Conservation (phyloP, 2,797 vertebrate species). For the Zenarchopterus dispar region DNA sequence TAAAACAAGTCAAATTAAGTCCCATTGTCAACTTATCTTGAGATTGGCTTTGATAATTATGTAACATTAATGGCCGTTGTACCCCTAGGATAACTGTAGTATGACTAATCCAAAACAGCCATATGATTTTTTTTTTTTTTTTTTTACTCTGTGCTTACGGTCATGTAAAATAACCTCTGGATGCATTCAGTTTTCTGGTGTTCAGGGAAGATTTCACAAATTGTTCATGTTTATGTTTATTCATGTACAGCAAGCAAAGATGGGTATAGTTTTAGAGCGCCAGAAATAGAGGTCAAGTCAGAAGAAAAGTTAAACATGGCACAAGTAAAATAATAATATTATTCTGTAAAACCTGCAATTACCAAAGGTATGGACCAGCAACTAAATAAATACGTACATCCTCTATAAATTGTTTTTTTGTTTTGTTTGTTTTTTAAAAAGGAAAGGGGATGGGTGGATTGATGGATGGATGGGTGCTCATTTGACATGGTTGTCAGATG, state of each 20-base stretch:
- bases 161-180: constrained; percentile 8
- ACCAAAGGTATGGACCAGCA: too few species aligned
- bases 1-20: constrained; percentile 34
- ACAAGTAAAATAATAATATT: too few species aligned
- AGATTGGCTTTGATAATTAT: constrained; percentile 32
- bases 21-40: constrained; percentile 29
- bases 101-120: constrained; percentile 28
- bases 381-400: too few species aligned
- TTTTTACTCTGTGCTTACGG: constrained; percentile 16
- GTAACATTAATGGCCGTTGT: constrained; percentile 19
- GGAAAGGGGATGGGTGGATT: too few species aligned
- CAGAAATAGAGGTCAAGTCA: background rate
- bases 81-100: constrained; percentile 13
- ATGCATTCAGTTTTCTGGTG: background rate
- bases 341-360: too few species aligned
- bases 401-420: too few species aligned
- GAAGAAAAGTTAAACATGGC: too few species aligned
- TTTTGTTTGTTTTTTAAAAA: too few species aligned
- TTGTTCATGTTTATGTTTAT: background rate
- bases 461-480: too few species aligned
- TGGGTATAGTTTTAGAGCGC: background rate
- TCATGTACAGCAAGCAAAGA: constrained; percentile 3
- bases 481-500: too few species aligned
- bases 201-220: background rate
- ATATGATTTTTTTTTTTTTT: constrained; percentile 13